Evolutionary conservation across 2,113 vertebrate species (phyloP), one percentile per base, ranked within the genome.

Genomic region (Heterochromis multidens): DNA sequence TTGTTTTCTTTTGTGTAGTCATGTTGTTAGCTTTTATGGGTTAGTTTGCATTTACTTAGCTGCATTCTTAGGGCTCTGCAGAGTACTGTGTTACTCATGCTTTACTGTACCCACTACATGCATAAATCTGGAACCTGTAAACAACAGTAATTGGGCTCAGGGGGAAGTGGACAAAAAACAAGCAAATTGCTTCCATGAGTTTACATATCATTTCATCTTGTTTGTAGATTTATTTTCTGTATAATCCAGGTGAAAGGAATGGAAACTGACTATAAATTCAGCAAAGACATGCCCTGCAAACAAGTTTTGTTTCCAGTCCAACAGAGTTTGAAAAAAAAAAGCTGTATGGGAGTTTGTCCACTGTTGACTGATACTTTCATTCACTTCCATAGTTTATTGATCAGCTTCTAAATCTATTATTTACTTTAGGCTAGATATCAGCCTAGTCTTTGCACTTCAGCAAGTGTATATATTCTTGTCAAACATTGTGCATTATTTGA

Each of bases 121-220:
- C 92, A 87, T 59, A 63, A 83, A 85, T 90, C 67, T 80, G 76
- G 43, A 74, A 88, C 65, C 83, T 77, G 92, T 92, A 93, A 94
- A 95, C 93, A 91, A 82, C 65, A 59, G 76, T 94, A 94, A 95
- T 94, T 95, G 89, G 92, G 62, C 94, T 92, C 93, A 90, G 27
- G 93, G 89, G 93, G 86, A 62, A 85, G 63, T 23, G 67, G 87
- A 67, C 23, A 72, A 89, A 79, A 79, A 80, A 59, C 1, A 77
- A 77, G 77, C 62, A 90, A 88, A 77, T 82, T 23, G 27, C 58
- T 54, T 86, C 65, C 58, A 3, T 62, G 77, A 87, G 63, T 65
- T 70, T 67, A 65, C 59, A 56, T 59, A 77, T 81, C 12, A 88
- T 83, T 85, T 90, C 27, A 40, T 56, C 17, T 46, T 27, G 21